Conservation (phyloP, 2,797 vertebrate species). For the Bovichtus diacanthus region DNA sequence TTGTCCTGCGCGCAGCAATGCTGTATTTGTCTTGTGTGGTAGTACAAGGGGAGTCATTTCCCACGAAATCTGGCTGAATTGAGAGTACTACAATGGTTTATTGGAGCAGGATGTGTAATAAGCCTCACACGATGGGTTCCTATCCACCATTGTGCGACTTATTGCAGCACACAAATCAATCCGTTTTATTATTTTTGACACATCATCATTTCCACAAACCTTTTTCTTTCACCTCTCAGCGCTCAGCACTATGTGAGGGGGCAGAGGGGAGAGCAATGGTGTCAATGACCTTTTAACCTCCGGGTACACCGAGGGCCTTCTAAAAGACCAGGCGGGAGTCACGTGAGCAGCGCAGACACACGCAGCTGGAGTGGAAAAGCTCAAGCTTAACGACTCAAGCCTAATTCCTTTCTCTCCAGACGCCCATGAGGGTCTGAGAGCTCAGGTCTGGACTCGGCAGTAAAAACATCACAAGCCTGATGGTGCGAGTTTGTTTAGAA, state of each 20-base stretch:
- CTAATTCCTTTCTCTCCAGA: slow-evolving; percentile 52
- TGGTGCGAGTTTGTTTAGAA: background rate
- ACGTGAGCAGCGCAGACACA: slow-evolving; percentile 51
- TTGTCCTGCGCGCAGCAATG: slow-evolving; percentile 29
- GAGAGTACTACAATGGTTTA: slow-evolving; percentile 49
- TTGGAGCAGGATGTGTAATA: slow-evolving; percentile 40
- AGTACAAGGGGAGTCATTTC: slow-evolving; percentile 48
- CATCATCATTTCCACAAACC: slow-evolving; percentile 64
- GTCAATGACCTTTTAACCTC: slow-evolving; percentile 71
- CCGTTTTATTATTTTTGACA: slow-evolving; percentile 72
- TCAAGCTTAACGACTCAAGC: slow-evolving; percentile 48
- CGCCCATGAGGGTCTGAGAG: slow-evolving; percentile 24
- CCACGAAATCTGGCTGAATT: slow-evolving; percentile 45
- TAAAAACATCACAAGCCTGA: slow-evolving; percentile 13
- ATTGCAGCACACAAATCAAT: slow-evolving; percentile 70
- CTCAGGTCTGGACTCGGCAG: slow-evolving; percentile 33
- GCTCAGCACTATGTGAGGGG: slow-evolving; percentile 43
- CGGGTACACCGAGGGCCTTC: slow-evolving; percentile 31
- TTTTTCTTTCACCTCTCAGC: slow-evolving; percentile 47
- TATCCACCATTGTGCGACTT: slow-evolving; percentile 49
- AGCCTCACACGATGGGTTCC: slow-evolving; percentile 50
- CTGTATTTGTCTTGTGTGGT: slow-evolving; percentile 31
- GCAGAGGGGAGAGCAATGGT: slow-evolving; percentile 35
- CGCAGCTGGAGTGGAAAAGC: slow-evolving; percentile 55
- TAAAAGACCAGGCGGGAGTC: slow-evolving; percentile 49